Conservation (phyloP, 2,888 invertebrate genomes). For the Eustalomyia histrio region DNA sequence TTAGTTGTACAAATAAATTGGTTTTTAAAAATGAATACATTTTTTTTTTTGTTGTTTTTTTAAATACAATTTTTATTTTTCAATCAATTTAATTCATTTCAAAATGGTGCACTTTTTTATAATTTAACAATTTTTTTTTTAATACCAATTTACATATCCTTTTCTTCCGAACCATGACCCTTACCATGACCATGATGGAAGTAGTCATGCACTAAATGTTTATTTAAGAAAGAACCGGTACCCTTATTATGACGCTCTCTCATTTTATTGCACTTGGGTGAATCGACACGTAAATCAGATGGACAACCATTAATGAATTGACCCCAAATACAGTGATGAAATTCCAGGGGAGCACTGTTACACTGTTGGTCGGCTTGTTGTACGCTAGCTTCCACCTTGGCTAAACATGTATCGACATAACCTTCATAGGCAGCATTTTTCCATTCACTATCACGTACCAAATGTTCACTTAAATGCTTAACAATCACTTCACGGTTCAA, state of each 20-base stretch:
- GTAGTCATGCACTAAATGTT: slow-evolving; percentile 66
- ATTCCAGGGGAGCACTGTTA: slow-evolving; percentile 65
- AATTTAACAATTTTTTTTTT: neutral
- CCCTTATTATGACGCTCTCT: slow-evolving; percentile 67
- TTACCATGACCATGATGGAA: slow-evolving; percentile 46
- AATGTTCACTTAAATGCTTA: slow-evolving; percentile 41
- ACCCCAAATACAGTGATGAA: slow-evolving; percentile 69
- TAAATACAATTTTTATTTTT: neutral
- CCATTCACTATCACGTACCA: slow-evolving; percentile 64
- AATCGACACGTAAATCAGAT: slow-evolving; percentile 67
- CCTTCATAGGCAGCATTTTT: slow-evolving; percentile 65
- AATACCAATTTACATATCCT: neutral
- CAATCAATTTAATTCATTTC: neutral
- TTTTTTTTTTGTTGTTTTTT: neutral
- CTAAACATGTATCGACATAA: slow-evolving; percentile 68
- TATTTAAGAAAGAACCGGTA: slow-evolving; percentile 62
- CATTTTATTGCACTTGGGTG: slow-evolving; percentile 68
- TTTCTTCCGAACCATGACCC: slow-evolving; percentile 1
- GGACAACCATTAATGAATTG: slow-evolving; percentile 69
- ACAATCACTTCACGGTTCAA: slow-evolving; percentile 67
- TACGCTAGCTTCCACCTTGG: slow-evolving; percentile 53
- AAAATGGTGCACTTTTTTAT: neutral
- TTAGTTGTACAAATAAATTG: slow-evolving; percentile 42
- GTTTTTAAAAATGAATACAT: neutral
- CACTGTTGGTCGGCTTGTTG: slow-evolving; percentile 56